Percentiles rank a stretch among this genome's conserved stretches.
Evolutionary conservation across 2,797 vertebrate species (phyloP).

Genomic region (Graptemys geographica): DNA sequence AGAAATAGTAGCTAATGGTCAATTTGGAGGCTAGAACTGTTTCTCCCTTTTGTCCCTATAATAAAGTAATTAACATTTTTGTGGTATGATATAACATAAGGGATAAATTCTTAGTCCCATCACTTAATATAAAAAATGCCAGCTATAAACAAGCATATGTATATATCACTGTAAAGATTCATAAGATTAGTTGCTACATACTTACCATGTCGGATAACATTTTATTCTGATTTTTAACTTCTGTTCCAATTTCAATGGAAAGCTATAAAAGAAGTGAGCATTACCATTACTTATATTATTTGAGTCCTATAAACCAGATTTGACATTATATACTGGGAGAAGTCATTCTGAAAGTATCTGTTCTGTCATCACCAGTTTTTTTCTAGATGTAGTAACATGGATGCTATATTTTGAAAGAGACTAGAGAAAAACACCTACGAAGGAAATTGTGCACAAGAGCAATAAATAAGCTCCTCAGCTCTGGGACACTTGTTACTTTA

Average conservation of each 20-base stretch:
- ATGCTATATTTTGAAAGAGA: not conserved
- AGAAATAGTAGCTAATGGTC: not conserved
- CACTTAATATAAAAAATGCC: not conserved
- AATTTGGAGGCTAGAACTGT: not conserved
- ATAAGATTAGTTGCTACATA: constrained; percentile 25
- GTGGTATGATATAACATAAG: not conserved
- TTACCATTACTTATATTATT: not conserved
- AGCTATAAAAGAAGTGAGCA: constrained; percentile 81
- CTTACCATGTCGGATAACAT: constrained; percentile 94
- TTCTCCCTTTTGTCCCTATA: not conserved
- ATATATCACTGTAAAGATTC: not conserved
- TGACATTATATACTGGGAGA: not conserved
- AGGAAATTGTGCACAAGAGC: not conserved
- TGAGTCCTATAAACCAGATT: not conserved
- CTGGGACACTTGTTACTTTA: not conserved
- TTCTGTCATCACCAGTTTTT: not conserved
- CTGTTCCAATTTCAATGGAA: constrained; percentile 96
- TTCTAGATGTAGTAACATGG: not conserved
- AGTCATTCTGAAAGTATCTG: not conserved
- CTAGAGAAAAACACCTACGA: not conserved
- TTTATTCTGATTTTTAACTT: constrained; percentile 96
- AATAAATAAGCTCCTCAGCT: not conserved
- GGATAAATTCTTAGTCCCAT: not conserved
- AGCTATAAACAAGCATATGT: not conserved
- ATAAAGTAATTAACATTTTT: not conserved